These are phyloP conservation scores for Noctuana brunneofusca DNA, from an alignment of 2,888 invertebrate genomes.

Conservation along the genomic window DNA sequence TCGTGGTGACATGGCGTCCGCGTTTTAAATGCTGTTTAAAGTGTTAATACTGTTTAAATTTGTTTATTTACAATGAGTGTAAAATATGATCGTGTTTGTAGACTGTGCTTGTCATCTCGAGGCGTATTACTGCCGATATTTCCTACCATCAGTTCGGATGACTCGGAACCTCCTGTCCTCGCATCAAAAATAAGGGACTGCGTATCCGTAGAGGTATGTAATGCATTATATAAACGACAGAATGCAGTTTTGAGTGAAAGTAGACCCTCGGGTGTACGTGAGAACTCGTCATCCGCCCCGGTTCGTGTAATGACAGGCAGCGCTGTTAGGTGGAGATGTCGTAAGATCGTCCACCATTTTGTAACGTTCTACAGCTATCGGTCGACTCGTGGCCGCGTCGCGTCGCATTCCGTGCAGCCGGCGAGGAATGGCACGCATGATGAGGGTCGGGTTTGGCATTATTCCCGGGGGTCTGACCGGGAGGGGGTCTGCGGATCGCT, in stretches of 20 bases:
- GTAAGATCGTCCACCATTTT: slow-evolving; percentile 84
- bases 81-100: slow-evolving; percentile 83
- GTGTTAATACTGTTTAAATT: slow-evolving; percentile 62
- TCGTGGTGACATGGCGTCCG: slow-evolving; percentile 82
- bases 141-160: slow-evolving; percentile 81
- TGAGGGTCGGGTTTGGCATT: slow-evolving; percentile 75
- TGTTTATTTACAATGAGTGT: slow-evolving; percentile 81
- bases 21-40: slow-evolving; percentile 67
- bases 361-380: slow-evolving; percentile 81
- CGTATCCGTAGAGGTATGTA: slow-evolving; percentile 86
- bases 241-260: slow-evolving; percentile 77
- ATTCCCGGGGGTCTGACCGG: slow-evolving; percentile 75
- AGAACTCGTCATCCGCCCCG: slow-evolving; percentile 81
- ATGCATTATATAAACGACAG: slow-evolving; percentile 59
- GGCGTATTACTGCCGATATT: slow-evolving; percentile 84
- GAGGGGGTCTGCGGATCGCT: slow-evolving; percentile 70
- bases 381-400: slow-evolving; percentile 77
- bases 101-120: slow-evolving; percentile 85
- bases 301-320: slow-evolving; percentile 78
- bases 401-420: slow-evolving; percentile 79
- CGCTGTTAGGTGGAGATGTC: slow-evolving; percentile 81
- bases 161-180: slow-evolving; percentile 80
- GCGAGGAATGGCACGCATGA: slow-evolving; percentile 72
- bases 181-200: slow-evolving; percentile 85
- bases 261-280: slow-evolving; percentile 74